Evolutionary conservation across 2,797 vertebrate genomes (phyloP), one percentile per base, ranked within the genome.

Genomic region (Kryptopterus vitreolus): DNA sequence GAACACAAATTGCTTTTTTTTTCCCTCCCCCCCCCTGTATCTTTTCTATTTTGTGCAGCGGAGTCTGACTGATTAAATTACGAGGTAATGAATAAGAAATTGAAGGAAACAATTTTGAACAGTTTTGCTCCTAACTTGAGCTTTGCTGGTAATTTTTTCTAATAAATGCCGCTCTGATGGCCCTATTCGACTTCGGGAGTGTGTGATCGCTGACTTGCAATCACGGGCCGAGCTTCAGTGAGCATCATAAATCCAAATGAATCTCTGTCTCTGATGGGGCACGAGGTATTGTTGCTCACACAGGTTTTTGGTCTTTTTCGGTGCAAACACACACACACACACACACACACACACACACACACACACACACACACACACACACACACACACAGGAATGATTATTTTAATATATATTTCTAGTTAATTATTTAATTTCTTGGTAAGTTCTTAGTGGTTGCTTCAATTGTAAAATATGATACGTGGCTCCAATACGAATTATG

Each of bases 1-100:
- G 92, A 93, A 94, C 91, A 94, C 91, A 94, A 95, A 95, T 94
- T 93, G 61, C 91, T 81, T 92, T 83, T 82, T 81, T 92, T 83
- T 82, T 78, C 82, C 85, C 84, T 83, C 84, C 58, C 20, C n/a
- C 24, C 12, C n/a, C 33, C 38, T 83, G 83, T 87, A 87, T 91
- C 89, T 72, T 90, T 53, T 83, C 83, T 87, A 87, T 91, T 89
- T 73, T 90, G 88, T 89, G 88, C 86, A 81, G 85, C 75, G 38
- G 48, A 74, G 35, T 59, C 81, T 86, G 82, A 87, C 81, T 85
- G 87, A 85, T 82, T 84, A 52, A 80, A 86, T 88, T 88, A 79
- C 53, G 58, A 59, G 53, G 62, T 86, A 85, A 86, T 87, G 84
- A 88, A 88, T 81, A 83, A 63, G 66, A 80, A 84, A 85, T 85